These are phyloP conservation scores for Acrocyrtus sp. DNA, from an alignment of 2,888 invertebrate species.

Conservation along the genomic window DNA sequence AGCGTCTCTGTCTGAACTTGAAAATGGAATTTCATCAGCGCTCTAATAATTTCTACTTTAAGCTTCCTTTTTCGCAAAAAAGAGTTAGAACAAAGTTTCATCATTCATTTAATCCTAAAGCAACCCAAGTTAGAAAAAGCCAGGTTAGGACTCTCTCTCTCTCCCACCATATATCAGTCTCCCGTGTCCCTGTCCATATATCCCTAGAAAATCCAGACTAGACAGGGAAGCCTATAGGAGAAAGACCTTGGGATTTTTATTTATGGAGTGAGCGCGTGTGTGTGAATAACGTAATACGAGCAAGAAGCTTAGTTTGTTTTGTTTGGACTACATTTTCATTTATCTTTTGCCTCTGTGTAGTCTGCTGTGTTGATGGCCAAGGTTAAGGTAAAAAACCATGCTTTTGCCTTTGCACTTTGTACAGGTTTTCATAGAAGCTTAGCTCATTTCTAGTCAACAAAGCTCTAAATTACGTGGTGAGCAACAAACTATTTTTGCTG, in stretches of 20 bases:
- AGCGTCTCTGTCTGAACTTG: too few relatives aligned
- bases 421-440: too few relatives aligned
- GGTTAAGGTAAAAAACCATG: too few relatives aligned
- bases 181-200: background rate
- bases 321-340: background rate
- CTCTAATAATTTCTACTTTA: conserved; percentile 23
- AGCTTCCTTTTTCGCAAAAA: too few relatives aligned
- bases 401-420: too few relatives aligned
- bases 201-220: conserved; percentile 16
- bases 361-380: too few relatives aligned
- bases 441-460: too few relatives aligned
- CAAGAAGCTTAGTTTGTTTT: background rate
- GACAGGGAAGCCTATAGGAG: background rate
- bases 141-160: background rate
- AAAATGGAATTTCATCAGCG: too few relatives aligned
- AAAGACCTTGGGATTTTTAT: conserved; percentile 41
- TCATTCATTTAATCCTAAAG: background rate
- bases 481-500: too few relatives aligned
- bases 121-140: background rate
- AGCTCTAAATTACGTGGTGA: too few relatives aligned
- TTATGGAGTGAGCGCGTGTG: conserved; percentile 30
- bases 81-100: too few relatives aligned
- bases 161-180: background rate
- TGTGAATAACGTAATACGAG: conserved; percentile 10
- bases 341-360: background rate